Evolutionary conservation across 2,113 vertebrate genomes (phyloP).

Genomic region (Gopherus evgoodei): DNA sequence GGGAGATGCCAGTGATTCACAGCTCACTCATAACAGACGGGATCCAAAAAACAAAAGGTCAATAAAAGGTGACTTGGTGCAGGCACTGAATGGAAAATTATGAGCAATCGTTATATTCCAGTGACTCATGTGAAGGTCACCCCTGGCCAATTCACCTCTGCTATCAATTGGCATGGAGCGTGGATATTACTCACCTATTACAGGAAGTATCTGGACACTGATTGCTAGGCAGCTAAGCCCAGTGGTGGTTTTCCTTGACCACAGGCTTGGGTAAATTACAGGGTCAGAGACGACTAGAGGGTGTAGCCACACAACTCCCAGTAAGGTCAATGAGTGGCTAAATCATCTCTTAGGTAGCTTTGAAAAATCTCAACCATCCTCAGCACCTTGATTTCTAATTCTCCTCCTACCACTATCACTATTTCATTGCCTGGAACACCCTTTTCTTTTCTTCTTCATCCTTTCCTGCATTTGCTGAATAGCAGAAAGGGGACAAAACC

Average conservation of each 20-base stretch:
- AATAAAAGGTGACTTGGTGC: conserved; percentile 5
- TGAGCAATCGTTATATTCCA: conserved; percentile 14
- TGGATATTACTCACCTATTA: neutral
- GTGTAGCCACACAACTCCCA: neutral
- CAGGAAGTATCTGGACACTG: neutral
- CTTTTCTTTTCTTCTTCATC: neutral
- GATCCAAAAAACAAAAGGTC: conserved; percentile 50
- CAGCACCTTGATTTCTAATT: neutral
- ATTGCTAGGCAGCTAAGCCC: neutral
- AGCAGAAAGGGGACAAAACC: neutral
- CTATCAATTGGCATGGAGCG: neutral
- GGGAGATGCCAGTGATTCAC: conserved; percentile 70
- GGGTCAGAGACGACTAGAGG: neutral
- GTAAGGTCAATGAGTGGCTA: conserved; percentile 26
- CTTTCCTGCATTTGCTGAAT: neutral
- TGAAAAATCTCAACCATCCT: neutral
- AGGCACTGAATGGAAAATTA: conserved; percentile 28
- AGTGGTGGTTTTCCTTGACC: neutral
- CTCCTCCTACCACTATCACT: neutral
- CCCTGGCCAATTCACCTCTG: neutral
- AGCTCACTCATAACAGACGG: conserved; percentile 31
- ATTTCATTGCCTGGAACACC: conserved; percentile 40
- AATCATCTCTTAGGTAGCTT: neutral
- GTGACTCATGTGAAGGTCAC: conserved; percentile 56
- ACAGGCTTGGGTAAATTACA: neutral